Base-by-base conservation (phyloP, 2,888 invertebrate species). In the Habrosyne pyritoides region DNA sequence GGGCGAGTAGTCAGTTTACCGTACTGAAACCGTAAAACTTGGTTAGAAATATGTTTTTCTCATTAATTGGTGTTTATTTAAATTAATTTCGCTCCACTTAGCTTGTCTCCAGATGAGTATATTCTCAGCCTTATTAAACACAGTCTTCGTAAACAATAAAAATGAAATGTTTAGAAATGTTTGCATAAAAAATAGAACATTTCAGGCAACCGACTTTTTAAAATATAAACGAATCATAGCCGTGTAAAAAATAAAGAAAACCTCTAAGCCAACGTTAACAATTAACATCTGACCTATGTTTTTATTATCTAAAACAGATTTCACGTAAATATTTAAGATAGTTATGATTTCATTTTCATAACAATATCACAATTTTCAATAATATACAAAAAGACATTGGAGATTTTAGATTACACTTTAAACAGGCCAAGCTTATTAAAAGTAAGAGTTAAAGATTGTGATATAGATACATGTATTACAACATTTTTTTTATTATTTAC, bases 321-420 rank as follows among this genome's bases (percentile, higher is more conserved):
- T 75, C 77, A 74, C 71, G 73, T 75, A 83, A 83, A 86, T 79
- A 84, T 75, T 68, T 75, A 82, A 75, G 84, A 85, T 75, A 81
- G 71, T 83, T 81, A 87, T 73, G 79, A 84, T 84, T 76, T 78
- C 84, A 65, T 84, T 77, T 84, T 87, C 85, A 87, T 89, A 91
- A 92, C 91, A 91, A 91, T 92, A 92, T 92, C 92, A 92, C 92
- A 92, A 89, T 92, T 91, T 92, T 92, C 82, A 91, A 90, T 91
- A 91, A 91, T 90, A 89, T 90, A 91, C 90, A 88, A 84, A 88
- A 89, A 85, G 83, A 86, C 79, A 81, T 84, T 84, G 83, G 85
- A 88, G 81, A 88, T 84, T 84, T 84, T 83, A 86, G 83, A 87
- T 85, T 85, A 89, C 81, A 89, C 72, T 78, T 80, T 82, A 84